Percentiles rank a stretch among this genome's conserved stretches.
These are phyloP conservation scores for Phymatocera aterrima DNA, from an alignment of 2,888 invertebrate genomes.

Conservation along the genomic window DNA sequence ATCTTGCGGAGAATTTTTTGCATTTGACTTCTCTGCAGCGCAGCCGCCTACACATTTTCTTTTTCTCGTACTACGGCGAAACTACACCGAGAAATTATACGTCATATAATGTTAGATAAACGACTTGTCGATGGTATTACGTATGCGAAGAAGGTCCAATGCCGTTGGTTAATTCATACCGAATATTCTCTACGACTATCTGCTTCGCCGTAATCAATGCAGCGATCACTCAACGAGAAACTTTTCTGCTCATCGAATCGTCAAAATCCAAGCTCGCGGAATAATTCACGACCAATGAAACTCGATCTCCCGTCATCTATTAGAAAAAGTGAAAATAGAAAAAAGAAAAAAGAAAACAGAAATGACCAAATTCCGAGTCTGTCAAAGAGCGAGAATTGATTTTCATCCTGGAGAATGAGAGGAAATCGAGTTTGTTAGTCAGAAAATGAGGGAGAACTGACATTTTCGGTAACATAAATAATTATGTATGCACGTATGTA, in stretches of 20 bases:
- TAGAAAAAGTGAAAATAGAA: background rate
- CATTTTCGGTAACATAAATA: conserved; percentile 6
- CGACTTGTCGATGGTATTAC: too few relatives aligned
- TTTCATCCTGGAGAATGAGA: background rate
- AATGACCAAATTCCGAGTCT: background rate
- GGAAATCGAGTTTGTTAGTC: conserved; percentile 7
- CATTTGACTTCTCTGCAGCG: background rate
- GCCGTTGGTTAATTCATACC: too few relatives aligned
- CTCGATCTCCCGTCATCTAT: background rate
- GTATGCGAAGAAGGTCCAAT: too few relatives aligned
- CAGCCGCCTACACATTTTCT: background rate
- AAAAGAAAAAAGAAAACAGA: background rate
- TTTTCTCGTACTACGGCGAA: too few relatives aligned
- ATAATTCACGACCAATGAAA: background rate
- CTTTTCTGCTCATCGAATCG: background rate
- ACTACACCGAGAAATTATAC: too few relatives aligned
- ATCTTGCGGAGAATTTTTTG: background rate
- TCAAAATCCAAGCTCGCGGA: background rate
- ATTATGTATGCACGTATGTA: background rate
- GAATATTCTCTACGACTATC: too few relatives aligned
- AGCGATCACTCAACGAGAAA: background rate
- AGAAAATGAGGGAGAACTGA: conserved; percentile 6
- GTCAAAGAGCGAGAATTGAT: background rate
- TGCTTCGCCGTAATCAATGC: background rate
- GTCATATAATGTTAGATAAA: too few relatives aligned